phyloP scores from a whole-genome alignment of 2,797 vertebrate genomes.

The Triplophysa bombifrons region DNA sequence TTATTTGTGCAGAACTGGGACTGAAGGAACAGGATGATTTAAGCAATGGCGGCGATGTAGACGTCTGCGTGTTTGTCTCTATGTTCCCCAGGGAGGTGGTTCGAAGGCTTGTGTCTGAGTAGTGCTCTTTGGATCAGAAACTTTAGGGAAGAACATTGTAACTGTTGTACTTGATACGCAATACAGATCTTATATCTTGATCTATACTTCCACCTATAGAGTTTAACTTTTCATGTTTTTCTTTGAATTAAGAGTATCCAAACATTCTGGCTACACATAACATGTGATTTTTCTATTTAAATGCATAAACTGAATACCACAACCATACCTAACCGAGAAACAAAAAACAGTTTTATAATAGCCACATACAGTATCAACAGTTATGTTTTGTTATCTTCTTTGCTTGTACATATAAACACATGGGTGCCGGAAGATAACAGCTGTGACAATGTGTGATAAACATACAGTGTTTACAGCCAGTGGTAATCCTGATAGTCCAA shows the following conservation, averaged over 20 bases:
- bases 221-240: neutral
- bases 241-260: neutral
- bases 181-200: neutral
- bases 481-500: conserved; percentile 61
- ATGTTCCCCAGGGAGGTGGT: conserved; percentile 35
- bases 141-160: conserved; percentile 38
- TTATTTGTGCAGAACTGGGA: conserved; percentile 52
- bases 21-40: conserved; percentile 48
- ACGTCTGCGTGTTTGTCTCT: conserved; percentile 36
- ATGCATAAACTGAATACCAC: conserved; percentile 34
- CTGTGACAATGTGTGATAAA: conserved; percentile 61
- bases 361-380: conserved; percentile 19
- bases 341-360: conserved; percentile 37
- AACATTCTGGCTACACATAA: neutral
- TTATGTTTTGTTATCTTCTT: conserved; percentile 27
- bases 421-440: conserved; percentile 53
- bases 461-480: conserved; percentile 57
- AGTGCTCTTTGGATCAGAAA: conserved; percentile 43
- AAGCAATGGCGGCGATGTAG: conserved; percentile 43
- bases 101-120: conserved; percentile 42
- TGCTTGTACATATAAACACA: conserved; percentile 17
- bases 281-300: neutral
- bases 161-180: neutral
- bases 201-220: neutral
- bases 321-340: conserved; percentile 18